Base-by-base conservation (phyloP, 2,888 invertebrate species). In the Rhamphomyia laevipes region DNA sequence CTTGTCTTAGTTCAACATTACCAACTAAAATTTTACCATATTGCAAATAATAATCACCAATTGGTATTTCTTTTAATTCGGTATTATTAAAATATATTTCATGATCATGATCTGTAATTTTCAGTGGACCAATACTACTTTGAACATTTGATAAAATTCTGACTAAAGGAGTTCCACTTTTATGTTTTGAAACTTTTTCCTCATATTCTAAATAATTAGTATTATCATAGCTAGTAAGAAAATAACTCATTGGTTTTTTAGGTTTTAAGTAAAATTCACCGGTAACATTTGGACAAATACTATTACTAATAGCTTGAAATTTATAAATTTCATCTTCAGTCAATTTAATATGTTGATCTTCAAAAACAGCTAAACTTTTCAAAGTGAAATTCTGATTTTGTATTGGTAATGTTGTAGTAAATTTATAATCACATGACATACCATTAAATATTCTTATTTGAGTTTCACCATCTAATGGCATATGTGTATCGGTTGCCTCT, bases 381-480 rank as follows among this genome's bases (percentile, higher is more conserved):
- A 67, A 16, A 0, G 52, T 47, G 37, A 56, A 53, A 31, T 53
- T 53, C 11, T 40, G 41, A 38, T 51, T 46, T 5, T 55, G 31
- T 9, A n/a, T n/a, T n/a, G 58, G 56, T 10, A 62, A 23, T 4
- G 56, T 55, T 6, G 59, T 61, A 3, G 21, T 46, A 17, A 78
- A 63, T 0, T 70, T 68, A 51, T 77, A 73, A 50, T 73, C 68
- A 58, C 82, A 82, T 30, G 75, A 68, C 58, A 74, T 73, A 5
- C 79, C 79, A 56, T 88, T 87, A 66, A 82, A 87, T 6, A 88
- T 67, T 55, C 86, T 73, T 16, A 87, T 55, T 58, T 87, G 86
- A 0, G 77, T 77, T 18, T 75, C 63, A 2, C 78, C 79, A 5
- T 64, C 58, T 1, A 71, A 59, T 3, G 86, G 82, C 13, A 80